Base-by-base conservation (phyloP, 2,888 invertebrate genomes). In the Magallana nippona region DNA sequence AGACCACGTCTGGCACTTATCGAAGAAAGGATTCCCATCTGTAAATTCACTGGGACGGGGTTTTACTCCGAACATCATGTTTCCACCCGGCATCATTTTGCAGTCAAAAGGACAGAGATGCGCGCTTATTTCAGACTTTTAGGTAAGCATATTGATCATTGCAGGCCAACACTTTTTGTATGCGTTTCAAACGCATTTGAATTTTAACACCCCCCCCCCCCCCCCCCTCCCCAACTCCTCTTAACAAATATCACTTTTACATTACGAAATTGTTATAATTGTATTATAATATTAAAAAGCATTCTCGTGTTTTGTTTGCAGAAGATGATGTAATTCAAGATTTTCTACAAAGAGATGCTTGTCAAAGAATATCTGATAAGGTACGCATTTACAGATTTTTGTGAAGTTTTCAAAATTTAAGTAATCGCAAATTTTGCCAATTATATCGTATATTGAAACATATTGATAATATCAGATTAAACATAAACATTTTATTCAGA, bases 331-430 rank as follows among this genome's bases (percentile, higher is more conserved):
- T 94, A 80, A 93, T 95, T 60, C 91, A 92, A 86, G 92, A 94
- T 57, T 95, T 95, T 88, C 90, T 95, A 19, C 90, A 92, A 62
- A 91, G 90, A 79, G 95, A 96, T 90, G 90, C 91, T 81, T 95
- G 95, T 88, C 93, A 91, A 85, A 93, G 93, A 83, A 91, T 95
- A 81, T 95, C 95, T n/a, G 95, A 96, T 91, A 95, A 95, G 92
- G 93, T 94, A 89, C 10, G 10, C 60, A n/a, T 60, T n/a, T 60
- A 19, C 60, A 60, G 10, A 60, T 10, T 60, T 44, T 44, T 8
- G 8, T 44, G 8, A 44, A 22, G 19, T 10, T 22, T n/a, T n/a
- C 19, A 63, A 63, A 11, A 19, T 22, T 15, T 15, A n/a, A 17
- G 63, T 22, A 22, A 27, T 15, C 44, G 44, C 44, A 44, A 44